phyloP scores from a whole-genome alignment of 2,797 vertebrate genomes.

The Megalops cyprinoides region DNA sequence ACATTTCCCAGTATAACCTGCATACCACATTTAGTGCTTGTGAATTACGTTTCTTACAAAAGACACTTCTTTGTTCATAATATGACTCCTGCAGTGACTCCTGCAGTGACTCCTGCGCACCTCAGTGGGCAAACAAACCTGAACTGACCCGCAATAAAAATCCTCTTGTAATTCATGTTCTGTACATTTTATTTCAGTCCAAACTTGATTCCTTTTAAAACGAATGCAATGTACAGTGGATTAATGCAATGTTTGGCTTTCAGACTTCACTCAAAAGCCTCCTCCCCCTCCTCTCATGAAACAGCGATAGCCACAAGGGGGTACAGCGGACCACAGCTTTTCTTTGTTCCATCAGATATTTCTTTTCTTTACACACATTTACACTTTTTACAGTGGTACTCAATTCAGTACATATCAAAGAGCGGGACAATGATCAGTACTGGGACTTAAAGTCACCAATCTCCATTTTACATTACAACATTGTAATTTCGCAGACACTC shows the following conservation, averaged over 20 bases:
- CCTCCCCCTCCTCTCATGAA: neutral
- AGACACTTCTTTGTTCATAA: too few species aligned
- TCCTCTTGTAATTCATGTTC: too few species aligned
- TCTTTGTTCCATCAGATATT: conserved; percentile 24
- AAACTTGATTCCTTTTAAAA: neutral
- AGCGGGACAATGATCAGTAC: neutral
- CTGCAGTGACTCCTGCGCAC: neutral
- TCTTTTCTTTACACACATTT: neutral
- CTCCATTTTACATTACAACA: too few species aligned
- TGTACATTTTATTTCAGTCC: too few species aligned
- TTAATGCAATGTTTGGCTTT: neutral
- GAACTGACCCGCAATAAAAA: too few species aligned
- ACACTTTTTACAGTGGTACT: conserved; percentile 56
- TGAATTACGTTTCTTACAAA: too few species aligned
- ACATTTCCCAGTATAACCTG: neutral
- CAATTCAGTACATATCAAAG: conserved; percentile 34
- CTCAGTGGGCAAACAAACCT: neutral
- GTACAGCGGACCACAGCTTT: neutral
- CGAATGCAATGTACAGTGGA: neutral
- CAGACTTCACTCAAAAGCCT: too few species aligned
- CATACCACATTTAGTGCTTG: too few species aligned
- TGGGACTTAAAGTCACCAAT: too few species aligned
- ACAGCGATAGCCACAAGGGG: conserved; percentile 10
- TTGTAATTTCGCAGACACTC: too few species aligned
- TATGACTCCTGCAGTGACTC: neutral